Evolutionary conservation across 2,797 vertebrate species (phyloP).

Genomic region (Eulemur rubriventer): DNA sequence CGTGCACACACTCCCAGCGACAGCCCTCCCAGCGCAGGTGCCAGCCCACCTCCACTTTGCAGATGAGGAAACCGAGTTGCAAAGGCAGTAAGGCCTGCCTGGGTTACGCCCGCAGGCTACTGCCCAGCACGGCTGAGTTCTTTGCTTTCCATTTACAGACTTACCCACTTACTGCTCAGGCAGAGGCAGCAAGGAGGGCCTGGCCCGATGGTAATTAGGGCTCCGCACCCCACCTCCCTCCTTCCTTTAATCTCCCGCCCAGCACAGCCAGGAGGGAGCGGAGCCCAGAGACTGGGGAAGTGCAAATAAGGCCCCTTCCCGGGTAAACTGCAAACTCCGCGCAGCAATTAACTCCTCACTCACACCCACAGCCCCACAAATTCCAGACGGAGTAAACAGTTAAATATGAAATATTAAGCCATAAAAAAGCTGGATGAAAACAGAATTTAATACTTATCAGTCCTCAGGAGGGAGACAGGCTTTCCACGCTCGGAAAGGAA

Average conservation of each 20-base stretch:
- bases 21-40: no score
- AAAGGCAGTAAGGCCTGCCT: neutral
- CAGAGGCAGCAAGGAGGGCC: neutral
- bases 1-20: rapidly evolving
- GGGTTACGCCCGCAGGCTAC: neutral
- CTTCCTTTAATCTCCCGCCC: neutral
- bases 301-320: conserved; percentile 27
- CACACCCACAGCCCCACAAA: conserved; percentile 18
- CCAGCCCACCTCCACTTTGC: neutral
- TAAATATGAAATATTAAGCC: conserved; percentile 62
- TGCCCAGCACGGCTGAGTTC: neutral
- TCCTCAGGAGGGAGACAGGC: conserved; percentile 42
- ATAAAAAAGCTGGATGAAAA: conserved; percentile 25
- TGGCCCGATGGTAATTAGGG: neutral
- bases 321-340: rapidly evolving
- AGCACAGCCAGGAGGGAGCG: neutral
- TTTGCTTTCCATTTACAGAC: neutral
- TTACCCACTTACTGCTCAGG: neutral
- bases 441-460: conserved; percentile 47
- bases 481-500: neutral
- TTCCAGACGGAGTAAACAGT: conserved; percentile 54
- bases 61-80: neutral
- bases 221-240: neutral
- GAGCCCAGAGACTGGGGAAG: neutral
- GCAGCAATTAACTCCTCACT: conserved; percentile 49